A percentile compares a stretch with the other conserved stretches of the same genome.
phyloP scores from a whole-genome alignment of 2,113 vertebrate species.

The Neodon shergylaensis region DNA sequence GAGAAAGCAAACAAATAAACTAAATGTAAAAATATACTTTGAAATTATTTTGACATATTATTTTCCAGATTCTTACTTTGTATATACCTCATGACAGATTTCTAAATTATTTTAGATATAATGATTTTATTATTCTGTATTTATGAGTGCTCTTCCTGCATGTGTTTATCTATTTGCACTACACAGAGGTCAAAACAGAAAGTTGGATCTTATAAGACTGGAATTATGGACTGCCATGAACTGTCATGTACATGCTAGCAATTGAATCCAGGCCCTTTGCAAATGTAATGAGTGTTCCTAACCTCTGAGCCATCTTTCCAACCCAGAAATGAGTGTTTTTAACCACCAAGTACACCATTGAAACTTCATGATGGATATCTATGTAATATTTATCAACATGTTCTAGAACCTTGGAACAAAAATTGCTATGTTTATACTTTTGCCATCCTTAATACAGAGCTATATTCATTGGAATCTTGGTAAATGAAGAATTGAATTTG shows the following conservation, averaged over 20 bases:
- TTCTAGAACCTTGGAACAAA: background rate
- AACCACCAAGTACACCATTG: conserved; percentile 34
- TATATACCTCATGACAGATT: background rate
- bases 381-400: background rate
- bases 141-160: background rate
- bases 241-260: background rate
- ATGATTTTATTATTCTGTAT: background rate
- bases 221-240: background rate
- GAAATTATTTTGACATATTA: conserved; percentile 33
- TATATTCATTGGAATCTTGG: background rate
- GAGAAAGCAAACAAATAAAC: background rate
- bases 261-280: no score
- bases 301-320: background rate
- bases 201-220: background rate
- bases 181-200: background rate
- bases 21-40: background rate
- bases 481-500: background rate
- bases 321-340: background rate
- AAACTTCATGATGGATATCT: background rate
- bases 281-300: background rate
- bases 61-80: background rate
- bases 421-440: background rate
- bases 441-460: background rate
- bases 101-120: background rate
- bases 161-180: background rate